A percentile compares a stretch with the other conserved stretches of the same genome.
Conservation (phyloP, 2,113 vertebrate genomes). For the Eurystomus gularis region DNA sequence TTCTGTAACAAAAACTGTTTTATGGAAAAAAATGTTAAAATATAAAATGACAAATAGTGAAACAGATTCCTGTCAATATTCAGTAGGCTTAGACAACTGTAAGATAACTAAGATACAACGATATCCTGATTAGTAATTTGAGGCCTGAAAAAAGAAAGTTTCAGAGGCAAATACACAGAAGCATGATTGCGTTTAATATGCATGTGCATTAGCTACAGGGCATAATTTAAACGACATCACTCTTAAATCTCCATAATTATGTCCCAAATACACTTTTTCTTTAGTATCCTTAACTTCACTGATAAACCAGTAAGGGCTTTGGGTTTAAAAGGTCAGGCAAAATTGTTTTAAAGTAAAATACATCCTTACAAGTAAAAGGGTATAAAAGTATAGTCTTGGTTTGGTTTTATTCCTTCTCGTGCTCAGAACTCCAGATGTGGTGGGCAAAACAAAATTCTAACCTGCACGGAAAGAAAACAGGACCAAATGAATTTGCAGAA, state of each 20-base stretch:
- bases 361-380: constrained; percentile 8
- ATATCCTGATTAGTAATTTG: constrained; percentile 47
- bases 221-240: constrained; percentile 70
- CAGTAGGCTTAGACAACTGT: constrained; percentile 49
- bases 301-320: constrained; percentile 30
- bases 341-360: constrained; percentile 28
- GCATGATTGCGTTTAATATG: constrained; percentile 50
- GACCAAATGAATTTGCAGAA: neutral
- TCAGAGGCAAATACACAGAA: constrained; percentile 53
- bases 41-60: neutral
- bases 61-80: constrained; percentile 44
- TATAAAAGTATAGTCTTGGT: neutral
- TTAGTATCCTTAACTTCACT: constrained; percentile 50
- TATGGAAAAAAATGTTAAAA: neutral
- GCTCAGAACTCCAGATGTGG: neutral
- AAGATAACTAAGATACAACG: neutral
- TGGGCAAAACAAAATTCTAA: neutral
- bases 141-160: constrained; percentile 53
- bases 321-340: constrained; percentile 22
- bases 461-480: neutral
- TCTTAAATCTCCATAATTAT: constrained; percentile 74
- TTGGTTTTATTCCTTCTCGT: neutral
- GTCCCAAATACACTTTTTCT: constrained; percentile 61
- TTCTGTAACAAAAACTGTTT: neutral
- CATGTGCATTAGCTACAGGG: constrained; percentile 54